Base-by-base conservation (phyloP, 2,888 invertebrate species). In the Caenorhabditis sp. region DNA sequence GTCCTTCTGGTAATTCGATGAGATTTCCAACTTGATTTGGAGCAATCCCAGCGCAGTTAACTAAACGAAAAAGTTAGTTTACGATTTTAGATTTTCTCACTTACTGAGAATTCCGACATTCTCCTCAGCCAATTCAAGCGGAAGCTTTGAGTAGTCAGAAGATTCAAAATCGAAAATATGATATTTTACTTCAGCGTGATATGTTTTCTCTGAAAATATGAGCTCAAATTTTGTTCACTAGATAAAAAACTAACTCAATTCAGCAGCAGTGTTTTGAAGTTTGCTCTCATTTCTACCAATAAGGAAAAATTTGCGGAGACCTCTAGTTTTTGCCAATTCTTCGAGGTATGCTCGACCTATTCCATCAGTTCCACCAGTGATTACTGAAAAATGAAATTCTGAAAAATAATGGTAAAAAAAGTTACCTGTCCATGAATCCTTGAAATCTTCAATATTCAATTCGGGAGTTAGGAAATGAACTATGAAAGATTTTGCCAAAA, bases 21-120 rank as follows among this genome's bases (percentile, higher is more conserved):
- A 86, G 67, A 31, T 81, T 83, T 57, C 79, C 86, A 51, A 86
- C 79, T 21, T 68, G 66, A 14, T 72, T 68, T 1, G 86, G 86
- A 14, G 83, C 86, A 26, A 85, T 86, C 61, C 86, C 86, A n/a
- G 82, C 86, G 58, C 86, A 87, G 59, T 86, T 86, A 19, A 86
- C 86, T 85, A n/a, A n/a, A n/a, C n/a, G 69, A 21, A 79, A 58
- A 50, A 49, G 27, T 2, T 37, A 6, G 8, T 27, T 1, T 36
- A 24, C 1, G 19, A 6, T 26, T 12, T 23, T n/a, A 58, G 14
- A 58, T 49, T 10, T 58, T 19, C 1, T 43, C 50, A 62, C 77
- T 74, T 63, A 86, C 86, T 69, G 58, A 86, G 66, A 66, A 86
- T 86, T 58, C 86, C 86, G 31, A 84, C 69, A 43, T 85, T 79